These are phyloP conservation scores for Dryoscopus gambensis DNA, from an alignment of 2,113 vertebrate genomes.

Conservation along the genomic window DNA sequence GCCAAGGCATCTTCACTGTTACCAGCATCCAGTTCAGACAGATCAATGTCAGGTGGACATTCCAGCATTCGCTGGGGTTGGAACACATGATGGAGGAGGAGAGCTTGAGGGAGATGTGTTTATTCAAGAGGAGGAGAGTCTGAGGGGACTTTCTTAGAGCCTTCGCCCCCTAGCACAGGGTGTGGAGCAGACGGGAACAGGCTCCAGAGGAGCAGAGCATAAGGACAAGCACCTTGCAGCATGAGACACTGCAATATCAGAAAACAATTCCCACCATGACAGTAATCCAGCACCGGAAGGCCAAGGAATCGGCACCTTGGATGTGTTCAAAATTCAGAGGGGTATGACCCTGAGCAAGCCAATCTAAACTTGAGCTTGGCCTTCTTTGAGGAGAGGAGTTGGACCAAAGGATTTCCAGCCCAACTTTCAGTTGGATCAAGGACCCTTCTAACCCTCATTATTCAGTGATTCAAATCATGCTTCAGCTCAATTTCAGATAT, in stretches of 20 bases:
- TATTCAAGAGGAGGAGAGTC: neutral
- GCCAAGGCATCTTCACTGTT: neutral
- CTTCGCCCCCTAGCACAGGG: rapidly evolving
- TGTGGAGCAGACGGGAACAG: neutral
- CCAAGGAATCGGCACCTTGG: neutral
- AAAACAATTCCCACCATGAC: neutral
- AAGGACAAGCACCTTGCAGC: neutral
- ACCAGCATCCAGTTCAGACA: neutral
- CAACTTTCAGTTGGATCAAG: neutral
- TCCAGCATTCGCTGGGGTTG: neutral
- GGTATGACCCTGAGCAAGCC: neutral
- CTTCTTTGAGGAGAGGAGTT: neutral
- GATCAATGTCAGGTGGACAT: neutral
- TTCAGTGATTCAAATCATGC: neutral
- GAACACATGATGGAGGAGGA: neutral
- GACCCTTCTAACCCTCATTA: neutral
- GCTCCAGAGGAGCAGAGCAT: neutral
- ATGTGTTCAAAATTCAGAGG: neutral
- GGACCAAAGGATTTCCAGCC: neutral
- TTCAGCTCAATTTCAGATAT: neutral
- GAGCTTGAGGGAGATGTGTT: neutral
- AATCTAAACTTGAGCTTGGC: neutral
- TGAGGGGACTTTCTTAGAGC: neutral
- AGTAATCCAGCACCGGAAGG: neutral
- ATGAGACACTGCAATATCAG: neutral